A percentile compares a stretch with the other conserved stretches of the same genome.
Evolutionary conservation across 2,888 invertebrate genomes (phyloP).

Genomic region (Philereme transversata): DNA sequence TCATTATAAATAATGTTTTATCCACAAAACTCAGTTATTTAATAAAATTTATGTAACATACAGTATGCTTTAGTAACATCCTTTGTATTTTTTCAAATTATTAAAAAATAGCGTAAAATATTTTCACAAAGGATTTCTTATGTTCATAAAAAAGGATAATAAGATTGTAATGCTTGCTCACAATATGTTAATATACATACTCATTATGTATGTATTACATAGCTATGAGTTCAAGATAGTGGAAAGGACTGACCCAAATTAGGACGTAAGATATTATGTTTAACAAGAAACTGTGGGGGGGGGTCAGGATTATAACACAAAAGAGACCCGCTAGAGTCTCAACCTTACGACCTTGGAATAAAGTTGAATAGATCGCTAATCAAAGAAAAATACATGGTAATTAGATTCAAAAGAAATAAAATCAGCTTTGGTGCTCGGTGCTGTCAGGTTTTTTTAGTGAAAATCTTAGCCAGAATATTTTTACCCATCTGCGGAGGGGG

Average conservation of each 20-base stretch:
- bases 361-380: constrained; percentile 9
- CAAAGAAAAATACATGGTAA: constrained; percentile 12
- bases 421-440: neutral
- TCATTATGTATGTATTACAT: constrained; percentile 28
- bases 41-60: too few species aligned
- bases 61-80: neutral
- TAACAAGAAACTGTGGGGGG: constrained; percentile 33
- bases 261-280: constrained; percentile 41
- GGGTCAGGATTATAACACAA: constrained; percentile 30
- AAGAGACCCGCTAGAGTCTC: constrained; percentile 4
- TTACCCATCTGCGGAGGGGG: too few species aligned
- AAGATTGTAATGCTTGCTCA: constrained; percentile 29
- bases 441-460: constrained; percentile 4
- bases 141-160: constrained; percentile 30
- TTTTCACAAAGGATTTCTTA: constrained; percentile 21
- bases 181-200: constrained; percentile 29
- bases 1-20: too few species aligned
- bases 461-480: neutral
- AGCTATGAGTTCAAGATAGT: constrained; percentile 31
- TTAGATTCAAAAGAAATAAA: constrained; percentile 19
- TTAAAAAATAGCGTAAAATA: constrained; percentile 16
- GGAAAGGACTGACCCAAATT: constrained; percentile 42
- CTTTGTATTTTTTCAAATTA: constrained; percentile 3
- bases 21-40: too few species aligned
- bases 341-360: constrained; percentile 13